These are phyloP conservation scores for Craseonycteris thonglongyai DNA, from an alignment of 2,113 vertebrate species.

Conservation along the genomic window DNA sequence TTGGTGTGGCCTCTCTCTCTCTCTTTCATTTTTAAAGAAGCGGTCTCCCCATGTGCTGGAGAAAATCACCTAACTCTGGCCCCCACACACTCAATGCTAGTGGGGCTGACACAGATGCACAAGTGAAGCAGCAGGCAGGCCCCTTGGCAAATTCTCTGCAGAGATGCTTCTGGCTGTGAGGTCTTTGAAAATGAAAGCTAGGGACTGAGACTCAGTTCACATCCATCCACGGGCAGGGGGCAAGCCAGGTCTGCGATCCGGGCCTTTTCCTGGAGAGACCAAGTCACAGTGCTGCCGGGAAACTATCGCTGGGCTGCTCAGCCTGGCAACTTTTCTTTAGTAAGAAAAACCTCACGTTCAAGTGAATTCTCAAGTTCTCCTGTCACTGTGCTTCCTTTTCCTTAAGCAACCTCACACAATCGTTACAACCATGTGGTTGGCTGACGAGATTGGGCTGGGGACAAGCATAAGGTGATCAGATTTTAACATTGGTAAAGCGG, in stretches of 20 bases:
- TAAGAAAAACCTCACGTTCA: background rate
- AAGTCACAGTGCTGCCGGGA: background rate
- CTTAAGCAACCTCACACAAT: background rate
- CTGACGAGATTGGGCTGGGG: background rate
- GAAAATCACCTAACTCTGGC: background rate
- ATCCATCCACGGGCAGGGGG: background rate
- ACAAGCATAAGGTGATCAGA: too few relatives aligned
- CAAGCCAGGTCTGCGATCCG: background rate
- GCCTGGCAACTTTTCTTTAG: background rate
- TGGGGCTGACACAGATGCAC: background rate
- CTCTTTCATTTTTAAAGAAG: background rate
- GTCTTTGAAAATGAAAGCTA: background rate
- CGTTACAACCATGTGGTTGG: background rate
- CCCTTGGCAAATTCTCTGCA: background rate
- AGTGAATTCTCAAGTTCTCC: background rate
- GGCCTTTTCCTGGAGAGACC: background rate
- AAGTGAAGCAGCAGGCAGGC: background rate
- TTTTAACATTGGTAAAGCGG: too few relatives aligned
- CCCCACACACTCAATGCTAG: too few relatives aligned
- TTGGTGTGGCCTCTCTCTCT: background rate
- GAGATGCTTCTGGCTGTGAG: background rate
- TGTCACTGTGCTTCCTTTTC: background rate
- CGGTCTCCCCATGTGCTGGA: background rate
- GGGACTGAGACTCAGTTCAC: background rate
- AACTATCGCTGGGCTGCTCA: accelerated